Conservation (phyloP, 2,113 vertebrate genomes). For the Hippocampus mohnikei region DNA sequence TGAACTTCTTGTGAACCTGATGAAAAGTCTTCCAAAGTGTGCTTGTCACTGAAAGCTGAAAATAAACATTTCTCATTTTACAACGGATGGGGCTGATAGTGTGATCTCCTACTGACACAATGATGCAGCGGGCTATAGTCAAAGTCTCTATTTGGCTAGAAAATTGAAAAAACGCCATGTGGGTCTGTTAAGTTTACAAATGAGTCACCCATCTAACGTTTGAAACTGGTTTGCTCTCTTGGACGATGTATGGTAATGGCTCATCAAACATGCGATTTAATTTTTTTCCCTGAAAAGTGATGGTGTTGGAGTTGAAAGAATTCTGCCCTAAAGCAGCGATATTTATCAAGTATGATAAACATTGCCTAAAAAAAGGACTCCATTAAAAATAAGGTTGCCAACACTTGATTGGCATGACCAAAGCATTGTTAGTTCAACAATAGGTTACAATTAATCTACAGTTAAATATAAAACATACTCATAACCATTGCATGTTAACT, state of each 20-base stretch:
- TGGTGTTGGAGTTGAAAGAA: no score
- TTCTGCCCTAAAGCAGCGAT: no score
- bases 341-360: no score
- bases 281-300: no score
- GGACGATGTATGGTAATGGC: no score
- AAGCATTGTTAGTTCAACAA: background rate
- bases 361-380: background rate
- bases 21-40: slow-evolving; percentile 20
- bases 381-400: background rate
- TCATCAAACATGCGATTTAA: no score
- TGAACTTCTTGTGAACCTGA: slow-evolving; percentile 51
- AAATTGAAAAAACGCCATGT: background rate
- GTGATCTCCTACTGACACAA: slow-evolving; percentile 27
- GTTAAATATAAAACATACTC: background rate
- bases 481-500: background rate
- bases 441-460: background rate
- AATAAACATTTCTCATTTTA: slow-evolving; percentile 29
- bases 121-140: slow-evolving; percentile 17
- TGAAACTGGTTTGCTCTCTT: no score
- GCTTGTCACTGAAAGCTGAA: slow-evolving; percentile 35
- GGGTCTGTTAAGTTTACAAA: no score
- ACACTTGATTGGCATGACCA: background rate
- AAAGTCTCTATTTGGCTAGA: slow-evolving; percentile 15
- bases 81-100: slow-evolving; percentile 14
- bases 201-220: no score